Percentiles rank a stretch among this genome's conserved stretches.
Conservation (phyloP, 2,113 vertebrate genomes). For the Equus przewalskii region DNA sequence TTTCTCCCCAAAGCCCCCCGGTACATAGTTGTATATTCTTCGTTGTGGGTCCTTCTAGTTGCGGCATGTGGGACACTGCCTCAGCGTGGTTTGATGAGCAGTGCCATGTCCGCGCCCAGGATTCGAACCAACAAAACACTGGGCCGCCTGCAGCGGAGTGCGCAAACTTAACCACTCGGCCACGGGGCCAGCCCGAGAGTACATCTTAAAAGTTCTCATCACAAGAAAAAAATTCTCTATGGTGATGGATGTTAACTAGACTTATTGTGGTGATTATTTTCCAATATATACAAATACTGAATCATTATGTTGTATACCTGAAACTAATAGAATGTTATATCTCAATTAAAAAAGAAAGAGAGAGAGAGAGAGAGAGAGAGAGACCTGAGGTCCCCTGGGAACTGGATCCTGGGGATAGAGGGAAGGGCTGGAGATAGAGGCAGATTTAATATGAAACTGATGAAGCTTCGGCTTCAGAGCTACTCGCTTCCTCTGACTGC, state of each 20-base stretch:
- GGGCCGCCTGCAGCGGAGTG: too few relatives aligned
- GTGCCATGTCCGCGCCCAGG: too few relatives aligned
- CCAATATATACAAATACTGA: not conserved
- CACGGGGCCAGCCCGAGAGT: not conserved
- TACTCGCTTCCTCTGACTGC: not conserved
- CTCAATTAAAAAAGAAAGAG: not conserved
- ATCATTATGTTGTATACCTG: not conserved
- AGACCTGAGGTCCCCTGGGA: not conserved
- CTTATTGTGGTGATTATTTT: not conserved
- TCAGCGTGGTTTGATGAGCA: too few relatives aligned
- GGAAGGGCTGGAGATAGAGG: not conserved
- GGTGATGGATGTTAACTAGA: not conserved
- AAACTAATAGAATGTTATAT: not conserved
- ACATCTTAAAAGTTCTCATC: not conserved
- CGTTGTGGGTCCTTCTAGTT: too few relatives aligned
- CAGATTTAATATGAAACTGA: not conserved
- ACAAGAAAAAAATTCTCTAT: not conserved
- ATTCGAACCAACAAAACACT: too few relatives aligned
- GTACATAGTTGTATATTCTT: too few relatives aligned
- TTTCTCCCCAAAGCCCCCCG: too few relatives aligned
- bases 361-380: too few relatives aligned
- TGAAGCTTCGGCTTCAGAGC: not conserved
- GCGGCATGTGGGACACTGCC: too few relatives aligned
- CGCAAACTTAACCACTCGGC: too few relatives aligned
- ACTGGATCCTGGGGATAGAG: not conserved